Evolutionary conservation across 2,888 invertebrate species (phyloP).

Genomic region (Boloria selene): DNA sequence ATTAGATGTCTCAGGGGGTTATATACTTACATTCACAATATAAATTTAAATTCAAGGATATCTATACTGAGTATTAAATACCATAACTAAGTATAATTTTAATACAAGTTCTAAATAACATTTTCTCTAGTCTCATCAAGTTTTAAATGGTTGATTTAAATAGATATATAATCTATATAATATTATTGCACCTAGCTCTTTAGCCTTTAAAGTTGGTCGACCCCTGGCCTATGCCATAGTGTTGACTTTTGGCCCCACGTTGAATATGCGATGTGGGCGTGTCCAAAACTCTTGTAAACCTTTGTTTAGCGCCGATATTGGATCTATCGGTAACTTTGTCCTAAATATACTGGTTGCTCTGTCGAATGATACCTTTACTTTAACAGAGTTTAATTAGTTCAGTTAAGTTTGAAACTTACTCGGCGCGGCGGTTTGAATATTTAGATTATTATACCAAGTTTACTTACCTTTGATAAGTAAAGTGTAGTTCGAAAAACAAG

Average conservation of each 20-base stretch:
- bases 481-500: too few species aligned
- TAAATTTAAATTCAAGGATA: too few species aligned
- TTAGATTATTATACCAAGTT: constrained; percentile 20
- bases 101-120: too few species aligned
- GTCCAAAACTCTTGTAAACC: constrained; percentile 79
- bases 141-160: too few species aligned
- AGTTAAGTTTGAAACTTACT: constrained; percentile 24
- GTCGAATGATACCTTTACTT: constrained; percentile 37
- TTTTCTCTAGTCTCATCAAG: too few species aligned
- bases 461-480: constrained; percentile 6
- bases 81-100: too few species aligned
- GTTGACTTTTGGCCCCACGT: constrained; percentile 65
- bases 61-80: too few species aligned
- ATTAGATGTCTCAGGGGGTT: too few species aligned
- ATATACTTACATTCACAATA: too few species aligned
- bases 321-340: constrained; percentile 71
- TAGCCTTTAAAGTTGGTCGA: background rate
- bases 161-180: background rate
- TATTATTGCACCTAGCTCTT: background rate
- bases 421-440: constrained; percentile 11
- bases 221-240: constrained; percentile 17
- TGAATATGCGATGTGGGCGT: constrained; percentile 78
- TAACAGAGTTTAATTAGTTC: constrained; percentile 30
- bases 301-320: constrained; percentile 78
- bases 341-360: constrained; percentile 50